phyloP scores from a whole-genome alignment of 2,888 invertebrate genomes.

The Melanargia galathea region DNA sequence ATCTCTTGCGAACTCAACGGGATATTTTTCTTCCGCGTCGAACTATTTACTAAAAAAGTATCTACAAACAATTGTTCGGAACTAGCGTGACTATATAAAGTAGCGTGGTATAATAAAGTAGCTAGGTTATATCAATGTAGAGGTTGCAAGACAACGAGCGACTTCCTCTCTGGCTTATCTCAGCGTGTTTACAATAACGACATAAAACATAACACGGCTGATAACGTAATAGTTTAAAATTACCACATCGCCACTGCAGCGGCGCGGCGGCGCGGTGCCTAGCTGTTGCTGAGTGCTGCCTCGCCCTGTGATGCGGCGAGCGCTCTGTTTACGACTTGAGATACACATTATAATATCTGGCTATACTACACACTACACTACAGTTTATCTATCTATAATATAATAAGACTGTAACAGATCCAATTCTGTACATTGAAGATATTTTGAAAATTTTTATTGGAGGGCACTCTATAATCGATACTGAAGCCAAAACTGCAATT shows the following conservation, averaged over 20 bases:
- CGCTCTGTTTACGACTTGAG: slow-evolving; percentile 14
- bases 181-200: slow-evolving; percentile 32
- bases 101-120: slow-evolving; percentile 3
- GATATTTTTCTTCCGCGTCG: too few relatives aligned
- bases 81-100: too few relatives aligned
- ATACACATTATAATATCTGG: not conserved
- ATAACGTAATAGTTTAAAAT: slow-evolving; percentile 42
- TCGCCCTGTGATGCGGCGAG: slow-evolving; percentile 7
- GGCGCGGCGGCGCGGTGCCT: not conserved
- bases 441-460: too few relatives aligned
- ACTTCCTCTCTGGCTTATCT: slow-evolving; percentile 37
- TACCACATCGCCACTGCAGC: slow-evolving; percentile 29
- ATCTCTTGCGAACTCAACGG: too few relatives aligned
- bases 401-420: too few relatives aligned
- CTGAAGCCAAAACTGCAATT: too few relatives aligned
- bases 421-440: too few relatives aligned
- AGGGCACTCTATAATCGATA: too few relatives aligned
- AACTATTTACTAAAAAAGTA: too few relatives aligned
- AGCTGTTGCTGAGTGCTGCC: not conserved
- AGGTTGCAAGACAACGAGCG: slow-evolving; percentile 28
- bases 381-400: too few relatives aligned
- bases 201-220: slow-evolving; percentile 29
- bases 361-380: not conserved
- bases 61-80: too few relatives aligned
- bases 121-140: slow-evolving; percentile 18